Evolutionary conservation across 2,113 vertebrate genomes (phyloP), one percentile per base, ranked within the genome.

Genomic region (Protomyctophum bolini): DNA sequence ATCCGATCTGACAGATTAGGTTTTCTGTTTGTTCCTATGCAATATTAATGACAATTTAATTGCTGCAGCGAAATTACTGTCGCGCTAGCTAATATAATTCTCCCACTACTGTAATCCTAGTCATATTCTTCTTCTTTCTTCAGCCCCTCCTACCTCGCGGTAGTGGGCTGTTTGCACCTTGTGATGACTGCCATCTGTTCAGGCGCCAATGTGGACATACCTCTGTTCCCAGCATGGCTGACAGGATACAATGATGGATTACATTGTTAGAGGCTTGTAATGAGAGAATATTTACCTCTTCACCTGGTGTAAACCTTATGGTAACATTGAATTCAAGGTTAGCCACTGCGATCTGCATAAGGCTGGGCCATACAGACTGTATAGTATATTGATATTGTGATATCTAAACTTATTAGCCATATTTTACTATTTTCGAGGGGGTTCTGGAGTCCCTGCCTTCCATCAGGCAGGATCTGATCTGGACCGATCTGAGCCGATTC

Each of bases 111-210:
- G 41, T 58, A 75, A 83, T 58, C 55, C 15, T 52, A 4, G 50
- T 58, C 28, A 15, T 55, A 55, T 58, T 67, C 52, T 33, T 55
- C 14, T 1, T 9, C 65, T 62, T 28, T 60, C 61, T 58, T 45
- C 10, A 66, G 67, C 70, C 66, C 29, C 56, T 78, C 63, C 21
- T 33, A 75, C 71, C 73, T 74, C 51, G n/a, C 51, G n/a, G 77
- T 14, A 69, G 75, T 73, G 68, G 63, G 72, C 73, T 83, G 75
- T 77, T 79, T 79, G 63, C 70, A 76, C 48, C 71, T 71, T 79
- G 70, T 75, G 73, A 82, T 59, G 70, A 60, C 48, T 67, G 61
- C 83, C 86, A 86, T 83, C 82, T 87, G 82, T 75, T 85, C 69
- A 63, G 72, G 47, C 71, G 47, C 66, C 66, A 66, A 80, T 1